Evolutionary conservation across 2,113 vertebrate genomes (phyloP).

Genomic region (Poicephalus meyeri): DNA sequence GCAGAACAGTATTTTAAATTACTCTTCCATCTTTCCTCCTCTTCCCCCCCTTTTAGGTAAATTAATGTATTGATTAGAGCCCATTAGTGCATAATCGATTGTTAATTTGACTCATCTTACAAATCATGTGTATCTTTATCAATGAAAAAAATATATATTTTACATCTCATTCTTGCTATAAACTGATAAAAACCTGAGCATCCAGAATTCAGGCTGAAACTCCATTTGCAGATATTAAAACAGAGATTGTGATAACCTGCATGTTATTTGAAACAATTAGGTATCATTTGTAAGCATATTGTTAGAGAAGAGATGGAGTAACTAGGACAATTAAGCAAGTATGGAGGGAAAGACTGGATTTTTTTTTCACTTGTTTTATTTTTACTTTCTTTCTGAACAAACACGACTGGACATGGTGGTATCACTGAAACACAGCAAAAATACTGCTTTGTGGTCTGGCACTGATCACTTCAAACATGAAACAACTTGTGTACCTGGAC

Average conservation of each 20-base stretch:
- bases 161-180: slow-evolving; percentile 40
- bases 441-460: not conserved
- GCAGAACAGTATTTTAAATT: slow-evolving; percentile 46
- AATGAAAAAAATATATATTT: slow-evolving; percentile 65
- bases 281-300: not conserved
- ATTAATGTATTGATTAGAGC: slow-evolving; percentile 75
- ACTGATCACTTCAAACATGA: not conserved
- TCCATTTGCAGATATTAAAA: not conserved
- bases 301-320: not conserved
- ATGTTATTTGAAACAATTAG: not conserved
- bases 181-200: slow-evolving; percentile 24
- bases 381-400: not conserved
- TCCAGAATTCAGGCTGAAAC: not conserved
- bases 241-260: not conserved
- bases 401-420: not conserved
- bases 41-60: slow-evolving; percentile 67
- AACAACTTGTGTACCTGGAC: not conserved
- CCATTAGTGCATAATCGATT: slow-evolving; percentile 77
- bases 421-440: not conserved
- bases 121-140: slow-evolving; percentile 76
- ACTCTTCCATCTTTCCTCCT: not conserved
- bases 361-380: not conserved
- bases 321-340: not conserved
- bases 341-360: not conserved
- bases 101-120: slow-evolving; percentile 78